Conservation (phyloP, 2,113 vertebrate genomes). For the Otus sunia region DNA sequence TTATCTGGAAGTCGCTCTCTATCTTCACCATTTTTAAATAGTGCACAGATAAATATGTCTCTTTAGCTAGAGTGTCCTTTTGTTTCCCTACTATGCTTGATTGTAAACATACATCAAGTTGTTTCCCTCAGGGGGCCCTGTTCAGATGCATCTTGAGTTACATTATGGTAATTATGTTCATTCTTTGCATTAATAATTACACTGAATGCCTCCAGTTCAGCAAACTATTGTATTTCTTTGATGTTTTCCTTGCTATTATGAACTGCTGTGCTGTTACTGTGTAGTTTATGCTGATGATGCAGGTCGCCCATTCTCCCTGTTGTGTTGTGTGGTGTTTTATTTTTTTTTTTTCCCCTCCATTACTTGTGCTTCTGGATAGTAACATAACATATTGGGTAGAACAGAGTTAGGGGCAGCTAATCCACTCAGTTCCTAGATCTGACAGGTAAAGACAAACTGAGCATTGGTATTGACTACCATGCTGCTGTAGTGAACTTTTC, state of each 20-base stretch:
- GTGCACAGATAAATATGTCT: not conserved
- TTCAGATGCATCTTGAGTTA: not conserved
- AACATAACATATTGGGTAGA: not conserved
- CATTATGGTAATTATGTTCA: slow-evolving; percentile 4
- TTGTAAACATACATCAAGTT: not conserved
- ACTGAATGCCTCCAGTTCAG: not conserved
- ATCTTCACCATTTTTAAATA: not conserved
- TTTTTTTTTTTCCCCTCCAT: not conserved
- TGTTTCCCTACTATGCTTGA: not conserved
- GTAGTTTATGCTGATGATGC: not conserved
- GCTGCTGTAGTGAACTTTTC: not conserved
- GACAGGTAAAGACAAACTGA: not conserved
- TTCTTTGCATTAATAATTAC: slow-evolving; percentile 23
- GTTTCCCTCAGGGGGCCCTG: not conserved
- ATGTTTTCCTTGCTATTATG: not conserved
- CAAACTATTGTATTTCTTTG: not conserved
- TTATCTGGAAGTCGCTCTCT: not conserved
- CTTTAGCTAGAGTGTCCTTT: slow-evolving; percentile 3
- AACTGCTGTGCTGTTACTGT: not conserved
- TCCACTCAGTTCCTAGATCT: not conserved
- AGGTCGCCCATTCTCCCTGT: not conserved
- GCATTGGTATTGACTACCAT: not conserved
- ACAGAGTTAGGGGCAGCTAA: not conserved
- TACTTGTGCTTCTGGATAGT: not conserved
- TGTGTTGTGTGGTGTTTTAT: not conserved